Evolutionary conservation across 1,140 invertebrate species (phyloP), one percentile per base, ranked within the genome.

Genomic region (Thereuonema tuberculata): DNA sequence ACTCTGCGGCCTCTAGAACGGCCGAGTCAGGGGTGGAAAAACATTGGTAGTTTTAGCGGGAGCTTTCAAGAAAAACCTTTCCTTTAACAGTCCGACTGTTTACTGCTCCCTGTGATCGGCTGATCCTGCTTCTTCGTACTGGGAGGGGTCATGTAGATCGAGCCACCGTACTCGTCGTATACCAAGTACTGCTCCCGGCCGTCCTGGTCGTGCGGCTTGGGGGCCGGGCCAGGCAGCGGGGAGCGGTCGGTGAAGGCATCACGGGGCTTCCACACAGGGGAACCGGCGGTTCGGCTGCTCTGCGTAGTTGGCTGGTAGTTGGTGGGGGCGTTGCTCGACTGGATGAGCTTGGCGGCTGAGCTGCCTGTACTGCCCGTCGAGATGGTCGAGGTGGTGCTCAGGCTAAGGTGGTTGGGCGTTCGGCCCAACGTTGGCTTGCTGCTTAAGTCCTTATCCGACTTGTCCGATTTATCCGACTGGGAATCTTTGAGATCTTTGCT

Each of bases 291-390:
- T 3, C 63, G 59, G 46, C 59, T 61, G 14, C 15, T 65, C 63
- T 55, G 61, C 50, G 21, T 56, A 49, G 21, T 58, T 25, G 87
- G 87, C 64, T 90, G 87, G 74, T 91, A 92, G 68, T 85, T 87
- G 65, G 88, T 83, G 48, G 91, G 91, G 67, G 90, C 87, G 74
- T 93, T 87, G 63, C 90, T 93, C 60, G 89, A 89, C 75, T 93
- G 90, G 69, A 94, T 93, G 62, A 95, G 81, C 67, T 88, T 83
- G 21, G 92, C 92, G 72, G 94, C 90, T 28, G 66, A 66, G 69
- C 87, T 91, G 66, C 90, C 89, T 49, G 89, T 93, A 72, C 89
- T 93, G 65, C 91, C 89, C 61, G 90, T 89, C 63, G 90, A 93
- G 70, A 93, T 82, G 14, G 92, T 94, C 60, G 90, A 94, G 61